phyloP scores from a whole-genome alignment of 2,113 vertebrate genomes.

The Oncorhynchus mykiss region DNA sequence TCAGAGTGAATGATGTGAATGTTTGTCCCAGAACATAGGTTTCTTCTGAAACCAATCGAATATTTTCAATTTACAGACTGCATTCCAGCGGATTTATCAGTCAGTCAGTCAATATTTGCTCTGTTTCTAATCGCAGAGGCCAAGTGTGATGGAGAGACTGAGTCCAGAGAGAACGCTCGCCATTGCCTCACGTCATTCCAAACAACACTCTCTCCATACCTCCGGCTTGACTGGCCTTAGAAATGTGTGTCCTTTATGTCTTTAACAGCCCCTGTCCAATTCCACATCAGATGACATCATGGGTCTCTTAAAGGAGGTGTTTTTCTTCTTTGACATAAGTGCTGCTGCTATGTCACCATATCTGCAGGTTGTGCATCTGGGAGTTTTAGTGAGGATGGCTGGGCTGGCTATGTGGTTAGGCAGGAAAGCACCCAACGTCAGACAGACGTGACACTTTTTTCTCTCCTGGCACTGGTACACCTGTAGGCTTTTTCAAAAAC shows the following conservation, averaged over 20 bases:
- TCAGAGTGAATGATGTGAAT: conserved; percentile 23
- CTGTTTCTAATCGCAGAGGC: conserved; percentile 12
- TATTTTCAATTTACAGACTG: conserved; percentile 32
- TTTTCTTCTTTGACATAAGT: conserved; percentile 12
- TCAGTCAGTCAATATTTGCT: conserved; percentile 50
- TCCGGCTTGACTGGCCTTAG: conserved; percentile 26
- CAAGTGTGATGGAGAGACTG: conserved; percentile 6
- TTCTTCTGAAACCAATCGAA: conserved; percentile 32
- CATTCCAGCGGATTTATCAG: conserved; percentile 69
- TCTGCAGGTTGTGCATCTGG: conserved; percentile 34
- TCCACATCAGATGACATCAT: conserved; percentile 43
- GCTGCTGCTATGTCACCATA: conserved; percentile 11
- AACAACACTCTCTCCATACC: conserved; percentile 43
- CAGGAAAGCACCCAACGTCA: conserved; percentile 66
- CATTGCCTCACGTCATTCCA: conserved; percentile 1
- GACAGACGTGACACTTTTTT: conserved; percentile 37
- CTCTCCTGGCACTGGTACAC: conserved; percentile 65
- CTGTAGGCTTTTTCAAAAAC: conserved; percentile 70
- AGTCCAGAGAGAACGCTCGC: background rate
- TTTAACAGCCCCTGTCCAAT: conserved; percentile 16
- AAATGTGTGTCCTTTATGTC: conserved; percentile 3
- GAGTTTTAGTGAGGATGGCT: conserved; percentile 28
- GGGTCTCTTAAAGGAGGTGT: conserved; percentile 22
- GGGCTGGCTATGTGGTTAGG: background rate
- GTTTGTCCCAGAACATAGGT: conserved; percentile 20